phyloP scores from a whole-genome alignment of 2,888 invertebrate genomes.

The Piscicola geometra region DNA sequence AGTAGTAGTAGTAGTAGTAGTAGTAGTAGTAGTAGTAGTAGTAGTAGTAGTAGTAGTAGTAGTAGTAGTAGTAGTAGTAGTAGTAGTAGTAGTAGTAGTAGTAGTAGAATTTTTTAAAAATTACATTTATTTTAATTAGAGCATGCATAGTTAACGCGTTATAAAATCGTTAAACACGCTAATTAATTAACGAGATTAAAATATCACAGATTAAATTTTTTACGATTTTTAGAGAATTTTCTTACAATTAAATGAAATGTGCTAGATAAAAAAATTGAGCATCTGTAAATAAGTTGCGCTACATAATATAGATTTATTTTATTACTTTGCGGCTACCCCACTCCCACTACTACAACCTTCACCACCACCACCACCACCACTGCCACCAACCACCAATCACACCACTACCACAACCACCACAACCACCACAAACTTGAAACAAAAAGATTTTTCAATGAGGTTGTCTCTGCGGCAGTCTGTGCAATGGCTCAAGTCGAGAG shows the following conservation, averaged over 20 bases:
- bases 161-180: too few species aligned
- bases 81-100: constrained; percentile 19
- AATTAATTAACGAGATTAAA: too few species aligned
- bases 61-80: constrained; percentile 8
- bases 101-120: constrained; percentile 1
- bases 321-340: too few species aligned
- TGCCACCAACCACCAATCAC: neutral
- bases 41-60: constrained; percentile 24
- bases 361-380: neutral
- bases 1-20: neutral
- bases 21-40: constrained; percentile 10
- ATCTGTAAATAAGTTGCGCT: too few species aligned
- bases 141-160: too few species aligned
- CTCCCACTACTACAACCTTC: neutral
- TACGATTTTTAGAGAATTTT: too few species aligned
- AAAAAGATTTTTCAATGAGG: constrained; percentile 37
- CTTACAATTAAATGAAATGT: too few species aligned
- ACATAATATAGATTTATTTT: neutral
- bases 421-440: constrained; percentile 36
- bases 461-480: constrained; percentile 46
- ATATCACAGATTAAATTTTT: too few species aligned
- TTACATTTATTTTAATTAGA: too few species aligned
- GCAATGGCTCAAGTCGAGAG: constrained; percentile 50
- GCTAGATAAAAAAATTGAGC: too few species aligned
- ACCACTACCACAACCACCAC: neutral